Conservation (phyloP, 2,797 vertebrate genomes). For the Helostoma temminkii region DNA sequence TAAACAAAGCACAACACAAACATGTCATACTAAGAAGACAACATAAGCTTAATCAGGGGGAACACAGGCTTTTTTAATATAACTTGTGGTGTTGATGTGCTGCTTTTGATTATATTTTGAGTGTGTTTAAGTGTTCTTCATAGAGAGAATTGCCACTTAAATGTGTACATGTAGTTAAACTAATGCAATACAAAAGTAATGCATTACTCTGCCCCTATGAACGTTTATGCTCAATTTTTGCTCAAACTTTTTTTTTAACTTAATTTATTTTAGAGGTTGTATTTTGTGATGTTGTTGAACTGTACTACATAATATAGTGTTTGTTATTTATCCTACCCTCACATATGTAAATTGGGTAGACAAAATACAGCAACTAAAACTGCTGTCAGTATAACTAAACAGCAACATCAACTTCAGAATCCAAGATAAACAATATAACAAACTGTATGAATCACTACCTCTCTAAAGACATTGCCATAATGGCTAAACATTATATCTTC, state of each 20-base stretch:
- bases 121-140: neutral
- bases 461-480: no score
- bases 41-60: neutral
- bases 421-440: no score
- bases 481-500: no score
- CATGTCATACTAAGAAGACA: neutral
- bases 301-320: neutral
- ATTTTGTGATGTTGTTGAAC: neutral
- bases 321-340: neutral
- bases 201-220: no score
- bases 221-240: neutral
- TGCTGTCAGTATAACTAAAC: neutral
- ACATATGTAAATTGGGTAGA: neutral
- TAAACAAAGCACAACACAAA: neutral
- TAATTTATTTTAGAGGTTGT: neutral
- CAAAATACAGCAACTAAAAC: slow-evolving; percentile 2
- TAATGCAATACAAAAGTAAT: neutral
- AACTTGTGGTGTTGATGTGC: neutral
- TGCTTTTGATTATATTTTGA: neutral
- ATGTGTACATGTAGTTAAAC: accelerated
- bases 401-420: neutral
- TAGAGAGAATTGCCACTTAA: neutral
- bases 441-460: no score
- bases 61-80: neutral
- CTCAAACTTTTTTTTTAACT: no score